Conservation (phyloP, 1,140 invertebrate species). For the Helicoverpa armigera region DNA sequence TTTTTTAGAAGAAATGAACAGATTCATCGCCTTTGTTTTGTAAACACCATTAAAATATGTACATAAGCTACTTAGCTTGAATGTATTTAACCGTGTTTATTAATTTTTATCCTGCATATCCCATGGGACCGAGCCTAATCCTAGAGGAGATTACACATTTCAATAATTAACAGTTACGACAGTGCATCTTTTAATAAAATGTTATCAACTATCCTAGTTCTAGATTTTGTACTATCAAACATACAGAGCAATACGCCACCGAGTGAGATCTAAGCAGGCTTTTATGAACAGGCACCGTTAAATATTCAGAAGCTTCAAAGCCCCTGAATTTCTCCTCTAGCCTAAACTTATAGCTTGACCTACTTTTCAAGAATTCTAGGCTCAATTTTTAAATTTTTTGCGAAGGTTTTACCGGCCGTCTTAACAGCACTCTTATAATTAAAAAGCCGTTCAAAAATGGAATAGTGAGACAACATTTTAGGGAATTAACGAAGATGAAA, state of each 20-base stretch:
- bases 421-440: conserved; percentile 21
- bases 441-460: not conserved
- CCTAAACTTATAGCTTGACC: conserved; percentile 30
- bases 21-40: no score
- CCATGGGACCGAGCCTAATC: no score
- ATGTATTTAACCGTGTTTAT: no score
- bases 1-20: no score
- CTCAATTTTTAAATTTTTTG: conserved; percentile 29
- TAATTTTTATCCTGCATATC: no score
- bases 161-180: no score
- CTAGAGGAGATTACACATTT: no score
- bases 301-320: conserved; percentile 27
- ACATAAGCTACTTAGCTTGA: no score
- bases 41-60: no score
- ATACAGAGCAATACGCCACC: not conserved
- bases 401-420: conserved; percentile 2
- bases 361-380: conserved; percentile 39
- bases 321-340: conserved; percentile 30
- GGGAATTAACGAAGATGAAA: not conserved
- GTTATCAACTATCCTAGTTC: not conserved
- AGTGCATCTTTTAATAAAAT: not conserved
- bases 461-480: not conserved
- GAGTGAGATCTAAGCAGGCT: not conserved
- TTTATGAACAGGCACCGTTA: not conserved
- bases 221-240: not conserved